A percentile compares a stretch with the other conserved stretches of the same genome.
Conservation (phyloP, 92 coral and sea anemone species). For the Desmophyllum pertusum region DNA sequence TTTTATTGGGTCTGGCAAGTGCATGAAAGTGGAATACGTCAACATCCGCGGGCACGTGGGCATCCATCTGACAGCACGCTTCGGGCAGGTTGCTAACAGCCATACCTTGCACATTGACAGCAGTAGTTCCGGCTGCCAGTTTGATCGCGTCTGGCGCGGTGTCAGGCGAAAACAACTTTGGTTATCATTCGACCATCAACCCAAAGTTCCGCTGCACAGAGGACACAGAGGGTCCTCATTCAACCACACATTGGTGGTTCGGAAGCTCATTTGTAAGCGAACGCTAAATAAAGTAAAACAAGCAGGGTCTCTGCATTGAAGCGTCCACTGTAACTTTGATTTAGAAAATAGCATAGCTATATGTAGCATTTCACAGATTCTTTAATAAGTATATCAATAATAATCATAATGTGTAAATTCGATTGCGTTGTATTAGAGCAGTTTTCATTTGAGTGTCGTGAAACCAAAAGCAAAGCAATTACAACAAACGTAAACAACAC, state of each 20-base stretch:
- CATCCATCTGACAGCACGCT: constrained; percentile 34
- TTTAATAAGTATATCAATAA: not conserved
- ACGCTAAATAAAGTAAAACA: not conserved
- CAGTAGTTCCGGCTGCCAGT: constrained; percentile 50
- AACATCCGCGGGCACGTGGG: constrained; percentile 48
- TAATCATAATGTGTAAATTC: not conserved
- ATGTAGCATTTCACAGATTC: not conserved
- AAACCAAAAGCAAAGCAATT: no score
- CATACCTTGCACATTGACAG: constrained; percentile 57
- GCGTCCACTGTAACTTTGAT: not conserved
- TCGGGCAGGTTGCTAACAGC: constrained; percentile 51
- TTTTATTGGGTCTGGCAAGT: not conserved
- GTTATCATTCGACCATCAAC: constrained; percentile 27
- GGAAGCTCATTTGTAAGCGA: constrained; percentile 65
- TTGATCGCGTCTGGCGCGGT: constrained; percentile 55
- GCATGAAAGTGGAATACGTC: constrained; percentile 23
- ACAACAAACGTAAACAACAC: no score
- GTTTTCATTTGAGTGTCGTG: no score
- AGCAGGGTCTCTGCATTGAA: not conserved
- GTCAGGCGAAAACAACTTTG: constrained; percentile 69
- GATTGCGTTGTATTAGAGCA: not conserved
- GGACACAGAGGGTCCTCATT: constrained; percentile 20
- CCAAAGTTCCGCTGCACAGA: constrained; percentile 70
- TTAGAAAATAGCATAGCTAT: not conserved
- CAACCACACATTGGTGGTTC: constrained; percentile 81